These are phyloP conservation scores for Sinocyclocheilus anshuiensis DNA, from an alignment of 2,113 vertebrate genomes.

Conservation along the genomic window DNA sequence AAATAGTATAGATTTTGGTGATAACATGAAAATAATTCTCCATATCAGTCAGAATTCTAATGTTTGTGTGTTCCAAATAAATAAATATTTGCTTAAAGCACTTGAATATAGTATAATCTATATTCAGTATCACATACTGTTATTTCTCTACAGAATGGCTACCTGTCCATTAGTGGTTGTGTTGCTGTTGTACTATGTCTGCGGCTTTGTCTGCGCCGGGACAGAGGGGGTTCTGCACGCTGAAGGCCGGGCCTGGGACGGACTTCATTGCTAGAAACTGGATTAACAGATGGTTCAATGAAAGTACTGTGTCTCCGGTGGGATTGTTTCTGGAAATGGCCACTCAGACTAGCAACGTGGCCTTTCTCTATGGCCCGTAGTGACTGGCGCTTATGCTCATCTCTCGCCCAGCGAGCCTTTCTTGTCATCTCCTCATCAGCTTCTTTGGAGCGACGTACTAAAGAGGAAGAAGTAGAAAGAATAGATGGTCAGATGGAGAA, in stretches of 20 bases:
- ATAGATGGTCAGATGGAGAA: background rate
- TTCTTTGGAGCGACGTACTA: constrained; percentile 51
- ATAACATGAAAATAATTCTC: too few relatives aligned
- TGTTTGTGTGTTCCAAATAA: too few relatives aligned
- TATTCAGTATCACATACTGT: background rate
- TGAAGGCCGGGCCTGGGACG: constrained; percentile 27
- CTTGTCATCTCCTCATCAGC: constrained; percentile 54
- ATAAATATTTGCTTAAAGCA: background rate
- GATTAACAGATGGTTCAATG: constrained; percentile 10
- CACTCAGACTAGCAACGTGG: constrained; percentile 77
- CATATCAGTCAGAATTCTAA: too few relatives aligned
- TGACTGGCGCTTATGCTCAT: constrained; percentile 78
- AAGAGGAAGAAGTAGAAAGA: background rate
- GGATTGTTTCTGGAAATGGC: constrained; percentile 73
- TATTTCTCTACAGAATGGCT: background rate
- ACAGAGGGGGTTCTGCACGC: constrained; percentile 32
- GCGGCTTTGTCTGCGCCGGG: constrained; percentile 41
- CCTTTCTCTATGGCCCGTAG: constrained; percentile 79
- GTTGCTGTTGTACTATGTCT: constrained; percentile 37
- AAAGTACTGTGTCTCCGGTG: constrained; percentile 43
- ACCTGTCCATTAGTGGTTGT: constrained; percentile 51
- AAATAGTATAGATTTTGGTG: too few relatives aligned
- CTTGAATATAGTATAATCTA: background rate
- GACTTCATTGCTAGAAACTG: background rate
- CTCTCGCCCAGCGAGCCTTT: constrained; percentile 72